phyloP scores from a whole-genome alignment of 2,797 vertebrate species.

The Xiphophorus birchmanni region DNA sequence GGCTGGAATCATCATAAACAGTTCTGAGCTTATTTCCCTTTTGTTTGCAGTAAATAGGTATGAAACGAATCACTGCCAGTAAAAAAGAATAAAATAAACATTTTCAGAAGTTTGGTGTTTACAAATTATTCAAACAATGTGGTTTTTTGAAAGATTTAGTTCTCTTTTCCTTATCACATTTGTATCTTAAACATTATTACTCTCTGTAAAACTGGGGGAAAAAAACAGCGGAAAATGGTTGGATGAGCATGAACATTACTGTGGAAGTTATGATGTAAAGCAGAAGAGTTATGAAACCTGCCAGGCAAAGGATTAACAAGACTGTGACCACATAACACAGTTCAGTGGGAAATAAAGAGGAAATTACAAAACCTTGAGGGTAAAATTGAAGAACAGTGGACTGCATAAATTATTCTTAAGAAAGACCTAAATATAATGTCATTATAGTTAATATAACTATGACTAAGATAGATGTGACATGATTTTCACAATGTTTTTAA shows the following conservation, averaged over 20 bases:
- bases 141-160: neutral
- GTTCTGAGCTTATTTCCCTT: neutral
- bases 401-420: neutral
- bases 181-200: neutral
- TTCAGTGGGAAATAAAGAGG: neutral
- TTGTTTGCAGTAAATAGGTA: neutral
- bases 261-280: neutral
- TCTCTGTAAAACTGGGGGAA: neutral
- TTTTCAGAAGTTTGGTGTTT: neutral
- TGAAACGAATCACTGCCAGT: neutral
- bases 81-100: neutral
- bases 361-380: slow-evolving; percentile 5
- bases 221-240: no score
- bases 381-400: neutral
- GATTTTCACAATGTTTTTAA: neutral
- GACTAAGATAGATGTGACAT: neutral
- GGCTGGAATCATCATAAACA: neutral
- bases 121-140: neutral
- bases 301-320: neutral
- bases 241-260: neutral
- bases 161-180: neutral
- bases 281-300: neutral
- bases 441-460: neutral
- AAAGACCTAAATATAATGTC: neutral
- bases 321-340: neutral